These are phyloP conservation scores for Phasia obesa DNA, from an alignment of 2,888 invertebrate genomes.

Conservation along the genomic window DNA sequence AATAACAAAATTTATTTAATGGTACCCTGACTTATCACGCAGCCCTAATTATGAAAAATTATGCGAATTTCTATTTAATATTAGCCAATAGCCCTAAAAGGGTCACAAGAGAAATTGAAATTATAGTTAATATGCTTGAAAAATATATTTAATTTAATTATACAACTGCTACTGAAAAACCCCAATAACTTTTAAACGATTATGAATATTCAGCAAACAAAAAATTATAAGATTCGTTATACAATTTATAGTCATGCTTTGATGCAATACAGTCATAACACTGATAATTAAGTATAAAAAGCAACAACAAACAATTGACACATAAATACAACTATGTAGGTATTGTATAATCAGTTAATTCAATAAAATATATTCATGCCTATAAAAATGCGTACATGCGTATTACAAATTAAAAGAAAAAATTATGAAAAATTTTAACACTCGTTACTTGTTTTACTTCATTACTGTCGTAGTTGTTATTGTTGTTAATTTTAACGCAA, in stretches of 20 bases:
- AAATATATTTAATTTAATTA: slow-evolving; percentile 50
- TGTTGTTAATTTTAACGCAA: slow-evolving; percentile 4
- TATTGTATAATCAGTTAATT: slow-evolving; percentile 50
- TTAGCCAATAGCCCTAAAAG: slow-evolving; percentile 30
- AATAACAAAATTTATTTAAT: neutral
- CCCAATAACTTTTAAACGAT: slow-evolving; percentile 5
- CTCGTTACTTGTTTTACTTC: neutral
- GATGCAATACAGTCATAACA: slow-evolving; percentile 20
- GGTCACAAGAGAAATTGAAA: slow-evolving; percentile 63
- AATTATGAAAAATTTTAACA: slow-evolving; percentile 60
- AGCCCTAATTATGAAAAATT: slow-evolving; percentile 3
- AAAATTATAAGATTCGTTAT: slow-evolving; percentile 44
- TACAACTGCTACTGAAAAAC: slow-evolving; percentile 37
- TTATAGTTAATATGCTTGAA: slow-evolving; percentile 39
- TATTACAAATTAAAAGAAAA: slow-evolving; percentile 24
- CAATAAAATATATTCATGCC: slow-evolving; percentile 8
- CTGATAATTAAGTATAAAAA: neutral
- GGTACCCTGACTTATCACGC: neutral
- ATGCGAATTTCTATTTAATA: slow-evolving; percentile 50
- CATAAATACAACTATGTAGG: slow-evolving; percentile 3
- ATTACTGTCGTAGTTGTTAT: too few relatives aligned
- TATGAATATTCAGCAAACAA: slow-evolving; percentile 28
- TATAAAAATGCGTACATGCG: neutral
- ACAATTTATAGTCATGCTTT: slow-evolving; percentile 41
- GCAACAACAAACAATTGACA: slow-evolving; percentile 27